Evolutionary conservation across 2,888 invertebrate genomes (phyloP).

Genomic region (Amitus sp.): DNA sequence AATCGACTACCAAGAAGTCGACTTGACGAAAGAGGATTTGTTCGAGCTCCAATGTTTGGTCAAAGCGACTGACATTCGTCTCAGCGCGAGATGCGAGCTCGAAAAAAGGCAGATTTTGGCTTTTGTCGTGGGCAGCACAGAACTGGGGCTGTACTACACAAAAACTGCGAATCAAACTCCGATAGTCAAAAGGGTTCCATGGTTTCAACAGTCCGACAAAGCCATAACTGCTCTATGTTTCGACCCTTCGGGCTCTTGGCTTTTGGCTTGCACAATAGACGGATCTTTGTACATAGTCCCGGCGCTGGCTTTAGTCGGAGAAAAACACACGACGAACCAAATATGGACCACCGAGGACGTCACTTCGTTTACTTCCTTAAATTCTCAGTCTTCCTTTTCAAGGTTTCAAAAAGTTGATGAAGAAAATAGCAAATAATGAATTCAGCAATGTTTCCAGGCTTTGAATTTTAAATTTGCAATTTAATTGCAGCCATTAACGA

Average conservation of each 20-base stretch:
- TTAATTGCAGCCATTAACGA: no score
- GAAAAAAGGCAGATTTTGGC: conserved; percentile 55
- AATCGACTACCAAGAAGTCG: conserved; percentile 20
- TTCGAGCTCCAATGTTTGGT: conserved; percentile 60
- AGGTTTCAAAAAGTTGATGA: conserved; percentile 46
- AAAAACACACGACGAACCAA: conserved; percentile 67
- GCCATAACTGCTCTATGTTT: conserved; percentile 73
- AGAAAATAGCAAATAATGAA: no score
- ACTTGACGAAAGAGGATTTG: conserved; percentile 49
- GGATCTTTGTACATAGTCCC: conserved; percentile 73
- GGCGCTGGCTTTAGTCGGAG: conserved; percentile 70
- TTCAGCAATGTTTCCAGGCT: no score
- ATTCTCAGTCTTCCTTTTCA: conserved; percentile 56
- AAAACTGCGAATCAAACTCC: conserved; percentile 48
- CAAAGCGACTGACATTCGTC: conserved; percentile 53
- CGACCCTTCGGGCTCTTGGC: conserved; percentile 84
- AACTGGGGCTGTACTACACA: conserved; percentile 58
- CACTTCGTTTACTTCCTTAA: conserved; percentile 66
- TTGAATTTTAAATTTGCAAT: no score
- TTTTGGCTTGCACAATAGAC: conserved; percentile 70
- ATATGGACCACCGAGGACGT: conserved; percentile 71
- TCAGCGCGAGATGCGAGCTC: conserved; percentile 55
- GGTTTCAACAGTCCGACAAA: conserved; percentile 58
- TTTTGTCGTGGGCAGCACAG: conserved; percentile 52
- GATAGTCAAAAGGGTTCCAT: conserved; percentile 57